phyloP scores from a whole-genome alignment of 1,140 invertebrate species.

The Drosophila repletoides region DNA sequence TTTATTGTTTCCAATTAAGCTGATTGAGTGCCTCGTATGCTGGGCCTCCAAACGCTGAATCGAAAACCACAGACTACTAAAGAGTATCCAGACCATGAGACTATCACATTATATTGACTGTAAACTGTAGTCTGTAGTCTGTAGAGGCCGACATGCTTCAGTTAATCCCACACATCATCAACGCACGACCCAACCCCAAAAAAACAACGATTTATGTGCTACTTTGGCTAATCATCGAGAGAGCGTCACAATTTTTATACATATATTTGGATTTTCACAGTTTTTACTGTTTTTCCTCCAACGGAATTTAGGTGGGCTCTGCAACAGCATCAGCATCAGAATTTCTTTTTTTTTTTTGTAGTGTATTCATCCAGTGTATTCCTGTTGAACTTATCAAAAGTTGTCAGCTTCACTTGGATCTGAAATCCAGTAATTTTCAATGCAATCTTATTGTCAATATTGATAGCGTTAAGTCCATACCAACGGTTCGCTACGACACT shows the following conservation, averaged over 20 bases:
- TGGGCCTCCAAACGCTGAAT: neutral
- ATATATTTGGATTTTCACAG: slow-evolving; percentile 20
- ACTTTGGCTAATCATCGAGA: slow-evolving; percentile 58
- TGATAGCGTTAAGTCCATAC: slow-evolving; percentile 39
- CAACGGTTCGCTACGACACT: neutral
- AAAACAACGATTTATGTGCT: slow-evolving; percentile 56
- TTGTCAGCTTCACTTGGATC: neutral
- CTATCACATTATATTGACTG: neutral
- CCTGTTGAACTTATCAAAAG: slow-evolving; percentile 18
- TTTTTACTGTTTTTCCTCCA: slow-evolving; percentile 29
- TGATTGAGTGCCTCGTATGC: slow-evolving; percentile 51
- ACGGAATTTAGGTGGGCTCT: slow-evolving; percentile 52
- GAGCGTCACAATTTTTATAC: slow-evolving; percentile 44
- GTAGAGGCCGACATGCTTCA: slow-evolving; percentile 42
- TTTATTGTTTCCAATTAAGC: slow-evolving; percentile 74
- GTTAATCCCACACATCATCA: slow-evolving; percentile 47
- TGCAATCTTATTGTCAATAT: slow-evolving; percentile 46
- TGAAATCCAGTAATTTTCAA: slow-evolving; percentile 64
- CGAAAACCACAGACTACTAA: neutral
- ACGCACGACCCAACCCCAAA: slow-evolving; percentile 36
- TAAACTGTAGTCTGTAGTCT: neutral
- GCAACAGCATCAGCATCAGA: no score
- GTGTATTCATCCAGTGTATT: slow-evolving; percentile 9
- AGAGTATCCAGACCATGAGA: neutral
- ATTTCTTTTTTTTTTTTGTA: no score